phyloP scores from a whole-genome alignment of 2,888 invertebrate species.

The Polymixis flavicincta region DNA sequence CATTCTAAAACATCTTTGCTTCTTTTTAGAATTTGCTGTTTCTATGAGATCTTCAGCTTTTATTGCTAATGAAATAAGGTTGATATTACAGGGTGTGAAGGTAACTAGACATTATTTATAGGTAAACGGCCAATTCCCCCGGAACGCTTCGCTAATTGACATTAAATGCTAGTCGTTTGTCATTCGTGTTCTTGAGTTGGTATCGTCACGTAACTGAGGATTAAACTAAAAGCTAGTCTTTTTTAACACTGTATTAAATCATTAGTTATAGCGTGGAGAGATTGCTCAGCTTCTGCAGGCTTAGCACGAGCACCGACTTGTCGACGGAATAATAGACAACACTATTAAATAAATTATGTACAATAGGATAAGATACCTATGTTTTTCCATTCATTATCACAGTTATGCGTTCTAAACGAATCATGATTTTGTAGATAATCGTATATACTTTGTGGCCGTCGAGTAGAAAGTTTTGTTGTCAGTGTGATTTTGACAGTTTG shows the following conservation, averaged over 20 bases:
- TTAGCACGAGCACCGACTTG: too few species aligned
- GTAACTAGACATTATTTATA: constrained; percentile 75
- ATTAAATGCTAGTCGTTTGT: constrained; percentile 83
- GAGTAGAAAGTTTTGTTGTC: too few species aligned
- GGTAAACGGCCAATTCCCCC: constrained; percentile 72
- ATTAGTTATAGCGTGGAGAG: constrained; percentile 22
- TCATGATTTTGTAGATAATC: too few species aligned
- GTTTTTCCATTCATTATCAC: too few species aligned
- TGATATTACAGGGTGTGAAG: constrained; percentile 57
- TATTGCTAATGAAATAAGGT: constrained; percentile 64
- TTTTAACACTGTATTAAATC: constrained; percentile 55
- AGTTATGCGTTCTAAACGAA: too few species aligned
- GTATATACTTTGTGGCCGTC: too few species aligned
- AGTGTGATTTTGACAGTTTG: too few species aligned
- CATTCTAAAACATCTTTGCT: constrained; percentile 49
- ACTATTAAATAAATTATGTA: too few species aligned
- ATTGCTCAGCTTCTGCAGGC: background rate
- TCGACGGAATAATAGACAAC: too few species aligned
- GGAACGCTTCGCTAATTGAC: constrained; percentile 84
- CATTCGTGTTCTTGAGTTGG: constrained; percentile 79
- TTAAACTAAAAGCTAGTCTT: constrained; percentile 67
- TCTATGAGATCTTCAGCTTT: constrained; percentile 24
- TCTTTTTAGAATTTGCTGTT: constrained; percentile 31
- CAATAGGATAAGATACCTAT: too few species aligned
- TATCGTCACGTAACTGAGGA: constrained; percentile 74